Evolutionary conservation across 1,140 invertebrate species (phyloP), one percentile per base, ranked within the genome.

Genomic region (Phymorhynchus buccinoides): DNA sequence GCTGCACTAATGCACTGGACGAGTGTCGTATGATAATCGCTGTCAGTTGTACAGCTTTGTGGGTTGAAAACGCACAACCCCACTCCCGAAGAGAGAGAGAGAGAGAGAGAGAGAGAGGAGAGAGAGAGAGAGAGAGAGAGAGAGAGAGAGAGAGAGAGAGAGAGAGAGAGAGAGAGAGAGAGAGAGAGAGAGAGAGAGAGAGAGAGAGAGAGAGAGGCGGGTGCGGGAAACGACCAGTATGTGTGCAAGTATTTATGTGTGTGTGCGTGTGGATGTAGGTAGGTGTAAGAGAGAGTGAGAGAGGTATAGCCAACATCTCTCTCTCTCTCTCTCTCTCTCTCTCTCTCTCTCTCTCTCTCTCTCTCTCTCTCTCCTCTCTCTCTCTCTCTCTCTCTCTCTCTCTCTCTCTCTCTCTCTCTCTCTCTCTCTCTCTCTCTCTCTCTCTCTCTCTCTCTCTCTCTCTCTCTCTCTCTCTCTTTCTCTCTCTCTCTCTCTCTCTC

Each of bases 101-200:
- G 68, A 80, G n/a, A 85, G 48, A 68, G 42, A 80, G 1, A 85
- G 77, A 81, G 1, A 81, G 52, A 62, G 56, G 22, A 62, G 18
- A 66, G 42, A 32, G 12, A n/a, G 27, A 16, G 2, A 83, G 44
- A 83, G 68, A 73, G 39, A 35, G 30, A 16, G 32, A 27, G 30
- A 9, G 68, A 12, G 27, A 12, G 68, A 9, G 35, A 12, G 27
- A 7, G 68, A 12, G 27, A 12, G 68, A 12, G 35, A 9, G 35
- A 7, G 68, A 9, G 35, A 7, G 35, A 75, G 1, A 39, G 0
- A 75, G 39, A 39, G 1, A 41, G 27, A 32, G 30, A 30, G 7
- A 44, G 22, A 86, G 44, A 83, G 68, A 77, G 68, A 83, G 66
- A 83, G 62, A 83, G 1, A 75, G 68, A 83, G 62, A 39, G 37